Conservation (phyloP, 2,113 vertebrate species). For the Sinocyclocheilus anophthalmus region DNA sequence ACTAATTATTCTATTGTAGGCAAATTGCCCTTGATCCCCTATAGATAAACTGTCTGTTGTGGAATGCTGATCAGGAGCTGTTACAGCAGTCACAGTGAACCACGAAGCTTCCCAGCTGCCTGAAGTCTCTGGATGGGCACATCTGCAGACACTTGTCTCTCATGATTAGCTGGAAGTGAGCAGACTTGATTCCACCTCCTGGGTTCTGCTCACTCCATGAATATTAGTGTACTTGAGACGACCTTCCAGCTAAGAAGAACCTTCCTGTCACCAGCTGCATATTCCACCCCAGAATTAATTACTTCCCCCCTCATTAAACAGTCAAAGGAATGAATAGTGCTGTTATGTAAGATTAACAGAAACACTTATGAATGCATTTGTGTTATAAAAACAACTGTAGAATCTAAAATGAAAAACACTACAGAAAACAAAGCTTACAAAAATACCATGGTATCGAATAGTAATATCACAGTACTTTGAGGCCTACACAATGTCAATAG, state of each 20-base stretch:
- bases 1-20: neutral
- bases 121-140: neutral
- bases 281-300: neutral
- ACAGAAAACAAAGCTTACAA: neutral
- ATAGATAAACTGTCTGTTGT: neutral
- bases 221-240: neutral
- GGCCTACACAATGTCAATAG: neutral
- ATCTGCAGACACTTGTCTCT: conserved; percentile 24
- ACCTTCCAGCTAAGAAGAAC: neutral
- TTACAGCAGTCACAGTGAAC: neutral
- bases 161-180: conserved; percentile 12
- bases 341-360: neutral
- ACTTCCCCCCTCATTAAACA: neutral
- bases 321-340: neutral
- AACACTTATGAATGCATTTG: neutral
- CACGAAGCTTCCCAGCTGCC: neutral
- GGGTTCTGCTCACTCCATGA: neutral
- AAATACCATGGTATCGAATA: neutral
- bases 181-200: conserved; percentile 6
- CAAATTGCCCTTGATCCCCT: neutral
- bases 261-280: neutral
- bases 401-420: neutral
- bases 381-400: neutral
- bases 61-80: conserved; percentile 6
- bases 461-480: neutral